Evolutionary conservation across 2,113 vertebrate species (phyloP).

Genomic region (Mustela nigripes): DNA sequence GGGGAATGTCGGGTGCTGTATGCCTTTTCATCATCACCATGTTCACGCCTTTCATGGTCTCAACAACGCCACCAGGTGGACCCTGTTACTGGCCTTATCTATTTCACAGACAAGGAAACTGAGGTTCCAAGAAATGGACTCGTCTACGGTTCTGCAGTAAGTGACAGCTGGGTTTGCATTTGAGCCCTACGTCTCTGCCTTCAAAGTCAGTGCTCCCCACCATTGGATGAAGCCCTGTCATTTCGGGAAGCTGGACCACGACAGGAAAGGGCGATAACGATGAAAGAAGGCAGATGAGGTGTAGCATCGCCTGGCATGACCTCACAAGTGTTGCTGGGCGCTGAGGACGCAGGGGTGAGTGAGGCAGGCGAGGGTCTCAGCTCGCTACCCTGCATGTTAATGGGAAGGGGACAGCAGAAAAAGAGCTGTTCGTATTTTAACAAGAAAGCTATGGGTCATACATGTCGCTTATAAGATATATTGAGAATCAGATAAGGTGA

Average conservation of each 20-base stretch:
- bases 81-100: not conserved
- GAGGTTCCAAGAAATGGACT: not conserved
- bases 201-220: not conserved
- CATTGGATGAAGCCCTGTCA: not conserved
- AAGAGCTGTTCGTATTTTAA: not conserved
- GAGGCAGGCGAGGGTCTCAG: not conserved
- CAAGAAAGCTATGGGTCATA: not conserved
- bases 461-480: not conserved
- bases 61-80: not conserved
- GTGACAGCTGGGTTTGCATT: not conserved
- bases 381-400: fast-evolving
- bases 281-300: not conserved
- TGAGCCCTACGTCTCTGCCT: not conserved
- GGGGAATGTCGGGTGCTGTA: not conserved
- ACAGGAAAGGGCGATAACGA: not conserved
- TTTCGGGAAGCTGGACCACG: not conserved
- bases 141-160: not conserved
- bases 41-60: not conserved
- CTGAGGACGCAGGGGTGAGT: not conserved
- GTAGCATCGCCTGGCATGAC: too few species aligned
- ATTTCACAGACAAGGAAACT: not conserved
- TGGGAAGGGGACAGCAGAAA: not conserved
- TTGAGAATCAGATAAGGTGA: not conserved
- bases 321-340: not conserved
- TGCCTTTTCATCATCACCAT: not conserved